These are phyloP conservation scores for Lophotis ruficrista DNA, from an alignment of 2,113 vertebrate genomes.

Conservation along the genomic window DNA sequence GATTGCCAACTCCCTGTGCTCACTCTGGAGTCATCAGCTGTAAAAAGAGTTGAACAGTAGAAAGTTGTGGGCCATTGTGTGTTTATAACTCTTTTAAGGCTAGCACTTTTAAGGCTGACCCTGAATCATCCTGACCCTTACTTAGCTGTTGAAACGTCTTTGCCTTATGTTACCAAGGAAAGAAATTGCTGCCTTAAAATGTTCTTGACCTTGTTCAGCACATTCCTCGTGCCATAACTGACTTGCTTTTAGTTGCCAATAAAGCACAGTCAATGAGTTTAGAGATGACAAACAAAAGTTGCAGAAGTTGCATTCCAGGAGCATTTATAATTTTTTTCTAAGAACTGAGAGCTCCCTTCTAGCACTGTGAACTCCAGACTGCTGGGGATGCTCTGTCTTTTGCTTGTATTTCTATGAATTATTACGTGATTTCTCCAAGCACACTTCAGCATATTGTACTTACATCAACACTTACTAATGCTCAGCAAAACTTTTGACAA, in stretches of 20 bases:
- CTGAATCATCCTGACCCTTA: slow-evolving; percentile 8
- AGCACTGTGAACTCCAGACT: background rate
- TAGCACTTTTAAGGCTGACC: background rate
- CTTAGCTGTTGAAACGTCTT: background rate
- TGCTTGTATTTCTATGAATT: background rate
- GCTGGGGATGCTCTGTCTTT: background rate
- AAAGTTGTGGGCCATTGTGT: background rate
- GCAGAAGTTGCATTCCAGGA: background rate
- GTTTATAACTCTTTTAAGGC: slow-evolving; percentile 11
- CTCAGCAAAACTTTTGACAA: slow-evolving; percentile 32
- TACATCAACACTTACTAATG: slow-evolving; percentile 15
- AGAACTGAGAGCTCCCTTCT: background rate
- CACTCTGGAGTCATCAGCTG: background rate
- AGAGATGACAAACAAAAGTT: background rate
- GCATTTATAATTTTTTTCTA: background rate
- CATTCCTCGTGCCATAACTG: background rate
- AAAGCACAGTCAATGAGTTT: background rate
- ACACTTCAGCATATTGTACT: background rate
- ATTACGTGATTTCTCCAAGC: slow-evolving; percentile 10
- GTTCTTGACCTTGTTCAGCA: slow-evolving; percentile 12
- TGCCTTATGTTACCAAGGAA: background rate
- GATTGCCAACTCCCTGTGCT: background rate
- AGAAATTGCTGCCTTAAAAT: slow-evolving; percentile 2
- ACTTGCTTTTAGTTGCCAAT: background rate
- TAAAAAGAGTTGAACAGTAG: background rate